Base-by-base conservation (phyloP, 2,888 invertebrate genomes). In the Tetragnatha montana region DNA sequence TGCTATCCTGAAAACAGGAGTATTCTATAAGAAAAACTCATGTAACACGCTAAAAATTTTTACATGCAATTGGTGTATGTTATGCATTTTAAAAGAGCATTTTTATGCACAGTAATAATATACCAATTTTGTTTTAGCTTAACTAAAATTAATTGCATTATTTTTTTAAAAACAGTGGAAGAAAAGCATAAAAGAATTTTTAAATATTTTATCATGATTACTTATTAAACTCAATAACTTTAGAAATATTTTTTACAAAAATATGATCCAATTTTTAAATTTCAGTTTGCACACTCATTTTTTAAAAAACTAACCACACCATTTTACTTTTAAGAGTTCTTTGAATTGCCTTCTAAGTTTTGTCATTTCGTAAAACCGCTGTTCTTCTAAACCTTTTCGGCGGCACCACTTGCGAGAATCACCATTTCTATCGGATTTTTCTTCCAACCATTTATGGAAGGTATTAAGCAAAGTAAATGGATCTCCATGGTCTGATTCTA, bases 401-500 rank as follows among this genome's bases (percentile, higher is more conserved):
- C 95, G 95, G 92, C 98, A 98, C 99, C 99, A 99, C 89, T 96
- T 95, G 75, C 96, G 95, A 0, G 96, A 95, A 81, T 92, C 87
- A 21, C 87, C 76, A 68, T 84, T 69, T 1, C 89, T 81, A 6
- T 95, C 94, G 82, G 95, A 95, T 93, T 98, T 98, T 68, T 96
- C 95, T 92, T 96, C 95, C 70, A 99, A 93, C 99, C 99, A 99
- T 91, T 97, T 96, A 93, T 96, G 96, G 94, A 96, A 98, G 50
- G 96, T 95, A 92, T 97, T 97, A 1, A 99, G 94, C 0, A 99
- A 94, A 0, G 98, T 98, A 91, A 99, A 95, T 0, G 99, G 97
- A 93, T 99, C 99, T 0, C 99, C 99, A 93, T 99, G 98, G 93
- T 97, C 97, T 0, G 98, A 98, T 93, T 98, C 97, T 69, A 98